Percentiles rank a stretch among this genome's conserved stretches.
Conservation (phyloP, 2,113 vertebrate genomes). For the Megalops atlanticus region DNA sequence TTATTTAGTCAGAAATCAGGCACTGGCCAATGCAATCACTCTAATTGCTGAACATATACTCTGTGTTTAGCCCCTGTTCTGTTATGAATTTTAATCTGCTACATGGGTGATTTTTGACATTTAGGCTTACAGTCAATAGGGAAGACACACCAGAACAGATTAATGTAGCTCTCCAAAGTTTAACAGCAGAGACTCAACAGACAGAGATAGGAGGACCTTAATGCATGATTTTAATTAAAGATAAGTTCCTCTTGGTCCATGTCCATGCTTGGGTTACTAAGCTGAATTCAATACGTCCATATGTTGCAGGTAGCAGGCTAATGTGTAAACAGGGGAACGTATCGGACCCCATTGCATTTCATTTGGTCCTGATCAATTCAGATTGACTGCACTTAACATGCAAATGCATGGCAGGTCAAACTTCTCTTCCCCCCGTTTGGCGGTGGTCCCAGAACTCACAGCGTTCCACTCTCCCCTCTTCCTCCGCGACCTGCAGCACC, state of each 20-base stretch:
- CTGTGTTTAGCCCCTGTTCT: no score
- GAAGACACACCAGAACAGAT: constrained; percentile 14
- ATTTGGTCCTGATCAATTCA: constrained; percentile 91
- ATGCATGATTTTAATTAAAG: constrained; percentile 99
- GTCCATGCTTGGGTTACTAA: constrained; percentile 86
- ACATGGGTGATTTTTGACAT: not conserved
- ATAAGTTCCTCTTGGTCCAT: constrained; percentile 87
- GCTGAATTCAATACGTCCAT: constrained; percentile 94
- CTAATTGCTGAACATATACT: no score
- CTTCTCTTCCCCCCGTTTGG: constrained; percentile 59
- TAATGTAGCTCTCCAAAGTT: constrained; percentile 36
- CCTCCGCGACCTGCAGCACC: not conserved
- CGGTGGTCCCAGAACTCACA: constrained; percentile 50
- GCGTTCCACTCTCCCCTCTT: constrained; percentile 21
- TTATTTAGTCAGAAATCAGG: no score
- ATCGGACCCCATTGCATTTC: constrained; percentile 93
- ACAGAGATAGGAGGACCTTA: constrained; percentile 67
- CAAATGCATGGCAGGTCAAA: constrained; percentile 78
- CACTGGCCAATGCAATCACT: no score
- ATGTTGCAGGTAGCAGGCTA: constrained; percentile 82
- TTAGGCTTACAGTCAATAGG: no score
- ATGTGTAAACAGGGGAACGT: constrained; percentile 82
- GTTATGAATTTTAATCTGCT: not conserved
- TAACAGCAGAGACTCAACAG: constrained; percentile 31
- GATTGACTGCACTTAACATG: constrained; percentile 95